Evolutionary conservation across 2,888 invertebrate genomes (phyloP), one percentile per base, ranked within the genome.

Genomic region (Archips crataeganus): DNA sequence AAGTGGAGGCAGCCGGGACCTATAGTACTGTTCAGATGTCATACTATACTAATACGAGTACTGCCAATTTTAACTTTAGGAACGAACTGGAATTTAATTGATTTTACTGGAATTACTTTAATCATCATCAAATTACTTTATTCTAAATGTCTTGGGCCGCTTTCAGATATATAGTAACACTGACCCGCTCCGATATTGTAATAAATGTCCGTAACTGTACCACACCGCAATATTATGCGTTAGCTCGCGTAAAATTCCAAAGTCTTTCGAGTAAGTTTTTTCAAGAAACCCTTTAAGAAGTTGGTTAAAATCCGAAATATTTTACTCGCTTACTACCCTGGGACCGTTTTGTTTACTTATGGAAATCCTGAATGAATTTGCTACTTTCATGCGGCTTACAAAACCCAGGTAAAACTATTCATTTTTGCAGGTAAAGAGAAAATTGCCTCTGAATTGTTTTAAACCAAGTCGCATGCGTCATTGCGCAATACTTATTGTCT

Each of bases 331-430:
- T 63, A 59, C 59, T 59, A 63, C 73, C 49, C 59, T 49, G 59
- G 15, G 73, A 64, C 59, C 68, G 49, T 73, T 69, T 73, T 73
- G 68, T 73, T 73, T 73, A 63, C 68, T 73, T 69, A 69, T 59
- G 68, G 54, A 39, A 69, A 73, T 69, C 73, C 73, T 68, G 73
- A 73, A 73, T 73, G 69, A 69, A 69, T 73, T 73, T 64, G 34
- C 68, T 42, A 59, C 49, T 69, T 69, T 73, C 64, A 68, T 64
- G 42, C 68, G 57, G 63, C 59, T 49, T 39, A 69, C 68, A 64
- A 69, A 69, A 59, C 68, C 57, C 49, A 39, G 13, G 34, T 63
- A 69, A 72, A 73, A 73, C 68, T 73, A 73, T 73, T 73, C 68
- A 69, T 61, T 70, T 71, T 70, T 54, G 15, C 54, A 65, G 34